A percentile compares a stretch with the other conserved stretches of the same genome.
phyloP scores from a whole-genome alignment of 2,888 invertebrate species.

The Lobophora halterata region DNA sequence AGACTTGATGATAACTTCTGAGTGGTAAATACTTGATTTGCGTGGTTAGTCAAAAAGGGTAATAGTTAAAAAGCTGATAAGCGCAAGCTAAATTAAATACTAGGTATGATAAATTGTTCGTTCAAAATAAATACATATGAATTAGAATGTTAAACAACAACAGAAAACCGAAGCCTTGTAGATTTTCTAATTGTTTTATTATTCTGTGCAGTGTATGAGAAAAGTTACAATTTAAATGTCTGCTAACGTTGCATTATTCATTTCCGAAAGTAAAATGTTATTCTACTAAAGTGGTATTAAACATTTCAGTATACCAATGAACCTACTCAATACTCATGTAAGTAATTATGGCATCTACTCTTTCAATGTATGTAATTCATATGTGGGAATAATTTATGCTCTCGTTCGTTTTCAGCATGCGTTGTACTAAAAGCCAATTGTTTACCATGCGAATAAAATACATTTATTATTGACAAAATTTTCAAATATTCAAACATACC shows the following conservation, averaged over 20 bases:
- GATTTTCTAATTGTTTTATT: constrained; percentile 17
- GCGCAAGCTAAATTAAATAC: too few species aligned
- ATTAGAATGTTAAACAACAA: constrained; percentile 6
- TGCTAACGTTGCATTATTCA: constrained; percentile 16
- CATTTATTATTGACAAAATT: too few species aligned
- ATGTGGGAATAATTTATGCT: not conserved
- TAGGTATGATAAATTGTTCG: too few species aligned
- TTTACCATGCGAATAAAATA: constrained; percentile 14
- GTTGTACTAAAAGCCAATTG: constrained; percentile 13
- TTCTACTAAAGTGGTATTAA: constrained; percentile 7
- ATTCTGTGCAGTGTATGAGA: constrained; percentile 8
- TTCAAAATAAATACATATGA: too few species aligned
- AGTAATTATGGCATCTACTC: too few species aligned
- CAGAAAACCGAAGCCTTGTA: constrained; percentile 8
- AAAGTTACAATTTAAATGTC: constrained; percentile 17
- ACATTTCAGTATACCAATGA: not conserved
- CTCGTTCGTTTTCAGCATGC: too few species aligned
- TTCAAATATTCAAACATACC: constrained; percentile 14
- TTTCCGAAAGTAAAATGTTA: constrained; percentile 11
- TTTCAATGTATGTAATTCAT: too few species aligned
- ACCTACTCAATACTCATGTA: not conserved
- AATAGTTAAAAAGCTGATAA: too few species aligned
- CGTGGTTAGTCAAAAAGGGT: too few species aligned
- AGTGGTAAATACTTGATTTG: too few species aligned
- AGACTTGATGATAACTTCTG: too few species aligned